Conservation (phyloP, 1,140 invertebrate genomes). For the Drosophila pruinosa region DNA sequence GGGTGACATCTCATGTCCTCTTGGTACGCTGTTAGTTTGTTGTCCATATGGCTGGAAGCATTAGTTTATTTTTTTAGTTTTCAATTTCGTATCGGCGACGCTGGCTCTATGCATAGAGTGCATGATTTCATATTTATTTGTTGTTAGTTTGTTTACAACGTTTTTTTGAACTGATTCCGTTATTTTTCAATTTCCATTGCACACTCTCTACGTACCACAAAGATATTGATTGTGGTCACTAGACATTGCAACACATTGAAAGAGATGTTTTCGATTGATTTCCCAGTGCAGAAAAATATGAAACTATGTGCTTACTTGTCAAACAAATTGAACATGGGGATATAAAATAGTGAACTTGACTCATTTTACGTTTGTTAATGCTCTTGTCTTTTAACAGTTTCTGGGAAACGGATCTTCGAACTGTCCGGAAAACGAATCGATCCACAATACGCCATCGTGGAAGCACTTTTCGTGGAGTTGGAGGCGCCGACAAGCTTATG, state of each 20-base stretch:
- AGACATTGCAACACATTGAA: not conserved
- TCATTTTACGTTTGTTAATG: too few relatives aligned
- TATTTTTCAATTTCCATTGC: slow-evolving; percentile 30
- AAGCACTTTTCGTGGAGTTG: slow-evolving; percentile 20
- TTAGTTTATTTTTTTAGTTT: slow-evolving; percentile 17
- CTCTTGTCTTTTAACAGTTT: slow-evolving; percentile 76
- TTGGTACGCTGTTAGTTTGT: not conserved
- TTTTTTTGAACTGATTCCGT: slow-evolving; percentile 49
- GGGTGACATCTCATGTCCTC: slow-evolving; percentile 5
- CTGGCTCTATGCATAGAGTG: slow-evolving; percentile 67
- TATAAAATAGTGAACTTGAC: too few relatives aligned
- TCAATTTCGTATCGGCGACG: slow-evolving; percentile 17
- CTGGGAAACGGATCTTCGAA: slow-evolving; percentile 91
- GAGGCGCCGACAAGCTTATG: slow-evolving; percentile 57
- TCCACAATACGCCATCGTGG: slow-evolving; percentile 80
- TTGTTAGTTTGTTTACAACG: slow-evolving; percentile 46
- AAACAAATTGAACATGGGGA: not conserved
- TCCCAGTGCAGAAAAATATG: not conserved
- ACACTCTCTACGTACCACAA: not conserved
- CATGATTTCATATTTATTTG: slow-evolving; percentile 75
- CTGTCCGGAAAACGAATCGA: slow-evolving; percentile 87
- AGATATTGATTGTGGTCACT: slow-evolving; percentile 4
- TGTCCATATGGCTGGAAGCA: slow-evolving; percentile 17
- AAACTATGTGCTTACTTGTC: not conserved
- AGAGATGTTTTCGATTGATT: not conserved